Evolutionary conservation across 1,140 invertebrate species (phyloP), one percentile per base, ranked within the genome.

Genomic region (Aricia agestis): DNA sequence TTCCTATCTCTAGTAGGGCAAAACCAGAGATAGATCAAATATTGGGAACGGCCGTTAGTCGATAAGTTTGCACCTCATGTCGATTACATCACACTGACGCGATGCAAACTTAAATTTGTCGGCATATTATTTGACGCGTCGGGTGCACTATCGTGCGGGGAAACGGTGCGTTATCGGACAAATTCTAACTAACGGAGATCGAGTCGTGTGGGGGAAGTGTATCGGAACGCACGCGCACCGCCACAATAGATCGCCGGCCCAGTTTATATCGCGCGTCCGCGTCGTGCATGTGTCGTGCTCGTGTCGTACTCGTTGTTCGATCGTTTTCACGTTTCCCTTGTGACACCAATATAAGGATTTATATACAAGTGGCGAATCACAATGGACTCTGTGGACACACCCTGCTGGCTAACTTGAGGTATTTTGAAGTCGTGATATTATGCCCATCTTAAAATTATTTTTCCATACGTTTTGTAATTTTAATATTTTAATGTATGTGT

Each of bases 131-230:
- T 4, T 36, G 36, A 36, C 18, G n/a, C 58, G 18, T 59, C 58
- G 58, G 15, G 58, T 18, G 58, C 58, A 59, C 52, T 58, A 58
- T n/a, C 32, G 70, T 67, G 70, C 72, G 72, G 71, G 72, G 74
- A 77, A 78, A 77, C 36, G 36, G 74, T 75, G 72, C 72, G 76
- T 80, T 84, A 86, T 84, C 82, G 82, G 84, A 85, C 86, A 89
- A 84, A 86, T 81, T 90, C 25, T 42, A 42, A 42, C 86, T 90
- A 91, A 91, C 89, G 87, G 10, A 52, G 87, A 82, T 79, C 82
- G 80, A 82, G 83, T 78, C 82, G 87, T 85, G 89, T 91, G 87
- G 89, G 89, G 89, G 89, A 89, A 91, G 89, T 89, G 86, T 86
- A 86, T 85, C 83, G 89, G 79, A 82, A 79, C 82, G 86, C 84